These are phyloP conservation scores for Leptopterna dolabrata DNA, from an alignment of 2,888 invertebrate genomes.

Conservation along the genomic window DNA sequence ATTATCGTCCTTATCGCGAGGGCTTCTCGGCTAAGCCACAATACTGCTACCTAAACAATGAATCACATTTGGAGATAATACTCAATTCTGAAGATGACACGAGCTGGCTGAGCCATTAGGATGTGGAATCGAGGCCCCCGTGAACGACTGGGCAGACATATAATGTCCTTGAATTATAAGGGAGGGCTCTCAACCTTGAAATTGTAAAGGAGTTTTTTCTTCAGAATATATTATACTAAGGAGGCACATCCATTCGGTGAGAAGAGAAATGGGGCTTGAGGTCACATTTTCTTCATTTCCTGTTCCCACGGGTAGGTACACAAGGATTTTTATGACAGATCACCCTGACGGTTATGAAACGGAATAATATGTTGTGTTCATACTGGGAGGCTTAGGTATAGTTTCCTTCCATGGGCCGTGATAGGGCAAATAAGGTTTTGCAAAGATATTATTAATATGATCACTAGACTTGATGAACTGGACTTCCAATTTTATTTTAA, in stretches of 20 bases:
- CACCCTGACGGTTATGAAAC: background rate
- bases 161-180: conserved; percentile 52
- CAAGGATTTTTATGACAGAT: background rate
- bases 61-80: background rate
- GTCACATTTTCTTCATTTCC: conserved; percentile 48
- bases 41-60: too few species aligned
- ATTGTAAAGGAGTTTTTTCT: conserved; percentile 38
- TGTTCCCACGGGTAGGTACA: conserved; percentile 37
- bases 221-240: conserved; percentile 42
- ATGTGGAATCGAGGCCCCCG: background rate
- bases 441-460: too few species aligned
- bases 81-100: background rate
- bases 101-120: background rate
- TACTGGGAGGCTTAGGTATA: too few species aligned
- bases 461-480: too few species aligned
- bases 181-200: conserved; percentile 46
- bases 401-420: too few species aligned
- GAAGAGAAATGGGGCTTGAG: conserved; percentile 50
- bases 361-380: background rate
- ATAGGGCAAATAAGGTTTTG: too few species aligned
- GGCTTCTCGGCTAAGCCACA: too few species aligned
- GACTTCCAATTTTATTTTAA: too few species aligned
- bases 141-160: conserved; percentile 21
- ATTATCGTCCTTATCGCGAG: too few species aligned
- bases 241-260: conserved; percentile 22